Conservation (phyloP, 2,113 vertebrate genomes). For the Morone saxatilis region DNA sequence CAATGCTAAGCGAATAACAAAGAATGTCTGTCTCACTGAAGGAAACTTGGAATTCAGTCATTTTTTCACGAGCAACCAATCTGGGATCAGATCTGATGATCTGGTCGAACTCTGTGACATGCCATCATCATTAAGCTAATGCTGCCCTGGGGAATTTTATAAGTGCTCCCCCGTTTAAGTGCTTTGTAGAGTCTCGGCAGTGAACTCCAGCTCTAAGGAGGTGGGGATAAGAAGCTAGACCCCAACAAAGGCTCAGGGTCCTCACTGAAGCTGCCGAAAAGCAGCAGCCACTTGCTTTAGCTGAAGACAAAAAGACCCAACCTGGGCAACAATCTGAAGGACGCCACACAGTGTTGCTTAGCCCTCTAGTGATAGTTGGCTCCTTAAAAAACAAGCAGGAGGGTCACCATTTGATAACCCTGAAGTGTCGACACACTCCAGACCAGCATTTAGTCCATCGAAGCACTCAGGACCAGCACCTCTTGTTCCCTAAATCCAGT, state of each 20-base stretch:
- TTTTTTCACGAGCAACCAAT: not conserved
- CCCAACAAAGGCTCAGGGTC: not conserved
- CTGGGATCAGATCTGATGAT: not conserved
- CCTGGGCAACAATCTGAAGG: not conserved
- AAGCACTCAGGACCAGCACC: not conserved
- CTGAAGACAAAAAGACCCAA: not conserved
- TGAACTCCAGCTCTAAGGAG: constrained; percentile 5
- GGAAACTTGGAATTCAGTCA: not conserved
- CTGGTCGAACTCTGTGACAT: not conserved
- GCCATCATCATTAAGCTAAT: not conserved
- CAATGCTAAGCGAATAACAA: constrained; percentile 3
- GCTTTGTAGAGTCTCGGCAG: not conserved
- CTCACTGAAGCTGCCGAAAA: not conserved
- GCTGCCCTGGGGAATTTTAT: not conserved
- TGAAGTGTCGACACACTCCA: not conserved
- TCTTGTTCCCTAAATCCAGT: not conserved
- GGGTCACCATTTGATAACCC: not conserved
- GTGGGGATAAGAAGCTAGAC: constrained; percentile 6
- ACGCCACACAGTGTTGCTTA: not conserved
- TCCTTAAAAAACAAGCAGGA: not conserved
- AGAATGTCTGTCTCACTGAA: not conserved
- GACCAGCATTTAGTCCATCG: not conserved
- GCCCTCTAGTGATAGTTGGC: not conserved
- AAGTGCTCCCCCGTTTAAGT: constrained; percentile 9
- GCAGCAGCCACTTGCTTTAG: not conserved